Base-by-base conservation (phyloP, 1,140 invertebrate species). In the Paraescarpia echinospica region DNA sequence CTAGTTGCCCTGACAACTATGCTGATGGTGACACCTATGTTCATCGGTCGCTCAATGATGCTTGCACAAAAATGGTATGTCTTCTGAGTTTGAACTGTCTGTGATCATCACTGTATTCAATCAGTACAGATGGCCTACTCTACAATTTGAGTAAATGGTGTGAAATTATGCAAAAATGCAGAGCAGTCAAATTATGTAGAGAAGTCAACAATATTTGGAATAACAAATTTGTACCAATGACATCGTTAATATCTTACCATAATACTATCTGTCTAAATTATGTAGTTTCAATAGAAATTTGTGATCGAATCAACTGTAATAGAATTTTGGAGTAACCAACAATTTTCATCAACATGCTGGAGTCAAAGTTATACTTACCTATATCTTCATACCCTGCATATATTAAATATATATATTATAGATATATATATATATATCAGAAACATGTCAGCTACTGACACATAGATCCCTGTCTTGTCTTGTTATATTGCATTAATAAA, bases 31-130 rank as follows among this genome's bases (percentile, higher is more conserved):
- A 93, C 90, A 59, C 33, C 18, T 93, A 91, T 51, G 35, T 92
- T 18, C 91, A 92, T 77, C 91, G 93, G 27, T 92, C 93, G 1
- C 92, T 93, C 4, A 93, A 93, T 88, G 91, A 93, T n/a, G 91
- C 93, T 89, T 93, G 93, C 77, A 48, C 51, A 31, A 92, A 93
- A 91, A 89, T 92, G 93, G 93, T 93, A 35, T 77, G 93, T 91
- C 90, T 90, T 90, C 90, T 33, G 90, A 34, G 8, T 90, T 77
- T 31, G 59, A 77, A 77, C 22, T 4, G 27, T 51, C 59, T 77
- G 2, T 77, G 27, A 77, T 77, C 9, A 77, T 77, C 59, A 12
- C 59, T 77, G 9, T 77, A 27, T 77, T 77, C 18, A 77, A 51
- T 51, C 48, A 51, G 48, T 51, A 18, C 59, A 22, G 59, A 27